Evolutionary conservation across 2,113 vertebrate genomes (phyloP).

Genomic region (Dasyornis broadbenti): DNA sequence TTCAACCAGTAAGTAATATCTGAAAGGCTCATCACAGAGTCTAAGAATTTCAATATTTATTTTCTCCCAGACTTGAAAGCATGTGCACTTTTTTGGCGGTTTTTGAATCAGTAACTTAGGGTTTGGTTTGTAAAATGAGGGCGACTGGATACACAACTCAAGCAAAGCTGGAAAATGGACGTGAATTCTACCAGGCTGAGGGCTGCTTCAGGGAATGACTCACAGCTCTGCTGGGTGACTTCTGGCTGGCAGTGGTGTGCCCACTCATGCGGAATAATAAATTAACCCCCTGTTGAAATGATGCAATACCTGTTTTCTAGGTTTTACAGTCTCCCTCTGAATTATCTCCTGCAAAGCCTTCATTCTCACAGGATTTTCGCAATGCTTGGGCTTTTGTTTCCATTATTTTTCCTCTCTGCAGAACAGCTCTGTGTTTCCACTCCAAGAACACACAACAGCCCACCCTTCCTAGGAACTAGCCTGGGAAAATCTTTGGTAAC

Average conservation of each 20-base stretch:
- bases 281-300: not conserved
- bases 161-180: not conserved
- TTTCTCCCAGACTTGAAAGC: not conserved
- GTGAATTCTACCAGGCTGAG: not conserved
- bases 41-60: not conserved
- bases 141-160: not conserved
- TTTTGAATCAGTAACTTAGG: not conserved
- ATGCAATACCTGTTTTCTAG: not conserved
- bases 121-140: not conserved
- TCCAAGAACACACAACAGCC: not conserved
- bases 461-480: not conserved
- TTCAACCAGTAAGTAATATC: not conserved
- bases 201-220: not conserved
- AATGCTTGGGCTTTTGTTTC: not conserved
- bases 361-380: not conserved
- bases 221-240: not conserved
- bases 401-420: not conserved
- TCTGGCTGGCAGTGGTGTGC: not conserved
- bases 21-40: not conserved
- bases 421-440: not conserved
- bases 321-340: not conserved
- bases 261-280: rapidly evolving
- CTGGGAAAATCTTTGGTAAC: not conserved
- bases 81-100: not conserved
- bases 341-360: not conserved